Percentiles rank a stretch among this genome's conserved stretches.
Evolutionary conservation across 2,113 vertebrate species (phyloP).

Genomic region (Coptodon rendalli): DNA sequence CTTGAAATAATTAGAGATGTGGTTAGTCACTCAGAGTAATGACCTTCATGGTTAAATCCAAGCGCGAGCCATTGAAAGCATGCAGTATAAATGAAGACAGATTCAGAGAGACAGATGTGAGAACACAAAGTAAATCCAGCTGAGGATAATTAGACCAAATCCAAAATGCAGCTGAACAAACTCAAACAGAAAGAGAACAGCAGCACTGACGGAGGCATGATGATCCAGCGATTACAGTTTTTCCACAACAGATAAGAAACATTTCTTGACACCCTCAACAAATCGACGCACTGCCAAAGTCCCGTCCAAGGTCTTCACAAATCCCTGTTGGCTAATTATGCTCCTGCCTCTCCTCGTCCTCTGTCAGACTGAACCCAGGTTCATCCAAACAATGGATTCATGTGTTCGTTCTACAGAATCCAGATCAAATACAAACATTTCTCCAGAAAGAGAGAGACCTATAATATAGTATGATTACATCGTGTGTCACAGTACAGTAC

Average conservation of each 20-base stretch:
- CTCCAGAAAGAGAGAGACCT: background rate
- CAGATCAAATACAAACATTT: background rate
- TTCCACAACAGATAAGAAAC: background rate
- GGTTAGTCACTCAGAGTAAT: background rate
- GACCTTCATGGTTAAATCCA: background rate
- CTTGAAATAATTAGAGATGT: background rate
- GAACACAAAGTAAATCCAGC: background rate
- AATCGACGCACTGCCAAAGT: background rate
- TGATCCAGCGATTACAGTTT: background rate
- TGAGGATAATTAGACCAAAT: background rate
- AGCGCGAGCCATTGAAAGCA: background rate
- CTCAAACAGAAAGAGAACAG: background rate
- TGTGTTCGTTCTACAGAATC: background rate
- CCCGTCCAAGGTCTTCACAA: background rate
- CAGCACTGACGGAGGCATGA: background rate
- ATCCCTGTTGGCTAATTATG: background rate
- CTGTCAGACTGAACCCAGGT: background rate
- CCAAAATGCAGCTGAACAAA: background rate
- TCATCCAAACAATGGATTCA: background rate
- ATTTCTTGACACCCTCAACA: background rate
- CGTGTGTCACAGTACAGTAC: background rate
- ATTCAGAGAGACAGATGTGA: background rate
- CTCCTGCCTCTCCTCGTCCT: background rate
- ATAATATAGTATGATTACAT: background rate
- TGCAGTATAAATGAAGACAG: background rate